phyloP scores from a whole-genome alignment of 2,888 invertebrate genomes.

The Neoascia interrupta region DNA sequence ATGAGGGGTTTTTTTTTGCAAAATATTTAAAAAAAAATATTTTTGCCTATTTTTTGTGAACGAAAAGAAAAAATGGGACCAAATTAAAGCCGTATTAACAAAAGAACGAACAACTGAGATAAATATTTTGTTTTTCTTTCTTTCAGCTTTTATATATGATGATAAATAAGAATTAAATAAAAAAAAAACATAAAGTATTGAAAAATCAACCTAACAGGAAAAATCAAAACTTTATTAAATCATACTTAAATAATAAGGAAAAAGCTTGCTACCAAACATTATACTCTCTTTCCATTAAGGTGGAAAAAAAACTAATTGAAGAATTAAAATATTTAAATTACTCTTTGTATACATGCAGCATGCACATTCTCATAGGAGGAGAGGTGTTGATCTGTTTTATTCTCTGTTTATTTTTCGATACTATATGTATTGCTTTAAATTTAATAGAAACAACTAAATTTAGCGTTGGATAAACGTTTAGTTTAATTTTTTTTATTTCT shows the following conservation, averaged over 20 bases:
- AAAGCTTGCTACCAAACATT: slow-evolving; percentile 57
- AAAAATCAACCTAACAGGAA: slow-evolving; percentile 47
- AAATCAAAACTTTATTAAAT: slow-evolving; percentile 13
- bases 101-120: slow-evolving; percentile 70
- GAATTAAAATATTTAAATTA: too few species aligned
- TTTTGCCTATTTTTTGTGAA: not conserved
- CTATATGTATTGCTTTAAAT: slow-evolving; percentile 31
- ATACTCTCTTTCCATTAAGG: slow-evolving; percentile 40
- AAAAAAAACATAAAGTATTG: slow-evolving; percentile 8
- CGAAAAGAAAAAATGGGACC: not conserved
- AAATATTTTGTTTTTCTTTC: slow-evolving; percentile 29
- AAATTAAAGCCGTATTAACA: not conserved
- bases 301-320: slow-evolving; percentile 58
- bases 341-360: slow-evolving; percentile 70
- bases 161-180: slow-evolving; percentile 6
- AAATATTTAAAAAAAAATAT: not conserved
- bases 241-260: slow-evolving; percentile 44
- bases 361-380: slow-evolving; percentile 76
- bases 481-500: slow-evolving; percentile 69
- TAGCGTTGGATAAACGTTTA: slow-evolving; percentile 37
- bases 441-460: too few species aligned
- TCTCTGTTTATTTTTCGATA: slow-evolving; percentile 58
- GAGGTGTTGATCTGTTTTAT: slow-evolving; percentile 79
- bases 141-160: slow-evolving; percentile 1
- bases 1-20: not conserved